A percentile compares a stretch with the other conserved stretches of the same genome.
phyloP scores from a whole-genome alignment of 2,888 invertebrate species.

The Aleiodes testaceus region DNA sequence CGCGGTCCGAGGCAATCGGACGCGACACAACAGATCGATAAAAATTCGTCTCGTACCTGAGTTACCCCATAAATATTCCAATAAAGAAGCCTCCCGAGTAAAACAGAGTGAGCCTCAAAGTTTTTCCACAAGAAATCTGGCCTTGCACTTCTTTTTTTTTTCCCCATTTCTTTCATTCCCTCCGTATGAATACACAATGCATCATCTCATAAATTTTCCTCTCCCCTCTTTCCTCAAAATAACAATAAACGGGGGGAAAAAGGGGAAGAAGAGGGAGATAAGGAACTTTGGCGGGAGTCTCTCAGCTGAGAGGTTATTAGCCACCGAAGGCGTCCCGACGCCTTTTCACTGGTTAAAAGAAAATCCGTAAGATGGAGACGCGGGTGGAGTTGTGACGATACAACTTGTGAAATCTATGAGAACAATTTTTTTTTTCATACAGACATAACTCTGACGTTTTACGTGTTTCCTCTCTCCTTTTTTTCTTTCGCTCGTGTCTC shows the following conservation, averaged over 20 bases:
- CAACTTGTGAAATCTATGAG: too few species aligned
- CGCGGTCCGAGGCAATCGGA: conserved; percentile 50
- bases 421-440: not conserved
- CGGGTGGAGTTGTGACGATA: conserved; percentile 43
- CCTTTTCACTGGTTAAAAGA: conserved; percentile 62
- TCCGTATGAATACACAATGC: not conserved
- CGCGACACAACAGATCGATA: conserved; percentile 67
- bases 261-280: not conserved
- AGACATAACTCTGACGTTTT: conserved; percentile 13
- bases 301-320: conserved; percentile 62
- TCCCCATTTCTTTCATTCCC: not conserved
- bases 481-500: conserved; percentile 1
- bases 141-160: conserved; percentile 18
- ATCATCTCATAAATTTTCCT: conserved; percentile 14
- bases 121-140: conserved; percentile 37
- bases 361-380: conserved; percentile 71
- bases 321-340: conserved; percentile 68
- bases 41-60: conserved; percentile 61
- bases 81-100: conserved; percentile 58
- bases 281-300: conserved; percentile 26
- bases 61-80: conserved; percentile 63
- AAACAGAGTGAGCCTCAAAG: conserved; percentile 25
- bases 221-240: not conserved
- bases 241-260: conserved; percentile 10
- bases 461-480: not conserved